Base-by-base conservation (phyloP, 2,888 invertebrate species). In the Eilema griseolum region DNA sequence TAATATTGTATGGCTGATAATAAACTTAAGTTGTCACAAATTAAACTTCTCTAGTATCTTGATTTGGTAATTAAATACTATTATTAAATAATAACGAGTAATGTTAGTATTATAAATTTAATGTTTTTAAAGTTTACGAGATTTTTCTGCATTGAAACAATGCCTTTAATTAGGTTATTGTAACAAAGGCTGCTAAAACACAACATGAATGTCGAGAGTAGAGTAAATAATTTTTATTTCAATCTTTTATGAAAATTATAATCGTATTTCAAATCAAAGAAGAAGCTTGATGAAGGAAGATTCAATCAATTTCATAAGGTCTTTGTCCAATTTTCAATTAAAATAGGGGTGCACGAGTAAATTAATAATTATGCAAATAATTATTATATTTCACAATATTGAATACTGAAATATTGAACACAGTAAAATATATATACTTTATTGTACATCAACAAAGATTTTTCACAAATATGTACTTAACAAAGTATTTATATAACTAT, bases 1-100 rank as follows among this genome's bases (percentile, higher is more conserved):
- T 56, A 37, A 61, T 61, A 52, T 31, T 71, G 37, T 75, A 41
- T 52, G 59, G 24, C 68, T 77, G 70, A 65, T 28, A 57, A 57
- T 37, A 16, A 52, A n/a, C n/a, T 52, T 52, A n/a, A n/a, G 8
- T 52, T 52, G 2, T 52, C 8, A n/a, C 52, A 7, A 52, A 20
- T 52, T 0, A 20, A n/a, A 2, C 10, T 0, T 41, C 4, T n/a
- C 3, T 20, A 52, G 5, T n/a, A 10, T 8, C 1, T 52, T 5
- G n/a, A 46, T 20, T 3, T 41, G 41, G 41, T 41, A 16, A 41
- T 3, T 14, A 41, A 3, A 3, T 52, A 52, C n/a, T 52, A 0
- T 10, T 16, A 52, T n/a, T n/a, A n/a, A 41, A 41, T 41, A 41
- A 41, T 1, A 37, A 11, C 12, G 3, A 41, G 0, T 41, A 4